These are phyloP conservation scores for roundworm (Caenorhabditis elegans) DNA, from an alignment of 1,140 invertebrate species.

Conservation along the genomic window DNA sequence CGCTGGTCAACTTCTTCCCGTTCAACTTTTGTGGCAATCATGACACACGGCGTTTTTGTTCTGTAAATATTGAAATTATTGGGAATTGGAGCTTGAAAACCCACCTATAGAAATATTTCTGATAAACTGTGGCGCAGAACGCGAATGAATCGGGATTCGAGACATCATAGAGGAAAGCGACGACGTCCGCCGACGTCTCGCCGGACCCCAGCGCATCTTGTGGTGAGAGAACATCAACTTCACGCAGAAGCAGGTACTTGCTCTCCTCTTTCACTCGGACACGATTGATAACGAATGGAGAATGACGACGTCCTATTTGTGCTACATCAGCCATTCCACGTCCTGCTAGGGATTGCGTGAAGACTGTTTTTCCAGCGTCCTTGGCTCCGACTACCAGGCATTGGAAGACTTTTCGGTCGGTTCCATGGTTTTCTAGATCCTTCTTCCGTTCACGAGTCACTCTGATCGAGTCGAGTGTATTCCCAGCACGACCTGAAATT, in stretches of 20 bases:
- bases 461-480: slow-evolving; percentile 40
- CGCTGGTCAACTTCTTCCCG: slow-evolving; percentile 81
- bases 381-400: slow-evolving; percentile 94
- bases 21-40: slow-evolving; percentile 88
- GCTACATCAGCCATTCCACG: slow-evolving; percentile 37
- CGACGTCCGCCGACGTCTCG: slow-evolving; percentile 95
- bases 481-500: slow-evolving; percentile 41
- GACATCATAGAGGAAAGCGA: slow-evolving; percentile 92
- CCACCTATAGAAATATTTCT: slow-evolving; percentile 67
- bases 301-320: slow-evolving; percentile 44
- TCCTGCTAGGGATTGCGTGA: slow-evolving; percentile 44
- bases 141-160: slow-evolving; percentile 91
- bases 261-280: slow-evolving; percentile 59
- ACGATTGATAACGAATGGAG: slow-evolving; percentile 60
- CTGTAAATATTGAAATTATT: slow-evolving; percentile 83
- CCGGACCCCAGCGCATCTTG: slow-evolving; percentile 84
- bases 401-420: slow-evolving; percentile 89
- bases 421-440: slow-evolving; percentile 91
- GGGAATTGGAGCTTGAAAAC: slow-evolving; percentile 71
- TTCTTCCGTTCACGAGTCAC: slow-evolving; percentile 92
- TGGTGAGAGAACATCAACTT: slow-evolving; percentile 79
- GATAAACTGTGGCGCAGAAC: slow-evolving; percentile 92
- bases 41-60: slow-evolving; percentile 88
- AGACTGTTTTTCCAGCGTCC: slow-evolving; percentile 78
- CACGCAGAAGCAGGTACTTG: slow-evolving; percentile 54